phyloP scores from a whole-genome alignment of 1,140 invertebrate species.

The Antheraea mylitta region DNA sequence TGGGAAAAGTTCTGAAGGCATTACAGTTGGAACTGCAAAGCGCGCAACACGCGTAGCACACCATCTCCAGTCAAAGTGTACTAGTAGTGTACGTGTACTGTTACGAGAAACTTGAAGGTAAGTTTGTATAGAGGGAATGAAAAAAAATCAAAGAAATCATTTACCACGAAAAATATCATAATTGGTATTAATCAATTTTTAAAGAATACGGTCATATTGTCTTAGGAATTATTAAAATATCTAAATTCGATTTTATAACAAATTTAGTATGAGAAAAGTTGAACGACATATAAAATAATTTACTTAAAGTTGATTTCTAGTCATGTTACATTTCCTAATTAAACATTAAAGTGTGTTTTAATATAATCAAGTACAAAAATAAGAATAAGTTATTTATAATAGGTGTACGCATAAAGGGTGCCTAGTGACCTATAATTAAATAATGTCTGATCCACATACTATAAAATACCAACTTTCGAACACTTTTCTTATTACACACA shows the following conservation, averaged over 20 bases:
- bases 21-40: conserved; percentile 45
- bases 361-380: conserved; percentile 10
- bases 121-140: conserved; percentile 29
- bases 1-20: conserved; percentile 33
- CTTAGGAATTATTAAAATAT: no score
- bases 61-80: conserved; percentile 32
- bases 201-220: no score
- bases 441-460: conserved; percentile 2
- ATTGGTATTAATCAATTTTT: no score
- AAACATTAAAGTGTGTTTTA: not conserved
- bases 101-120: conserved; percentile 52
- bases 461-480: no score
- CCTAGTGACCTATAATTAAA: conserved; percentile 47
- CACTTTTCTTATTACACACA: no score
- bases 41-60: conserved; percentile 44
- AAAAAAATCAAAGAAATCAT: not conserved
- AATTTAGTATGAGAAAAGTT: no score
- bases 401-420: conserved; percentile 36
- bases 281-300: no score
- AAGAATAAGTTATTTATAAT: conserved; percentile 14
- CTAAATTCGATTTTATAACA: no score
- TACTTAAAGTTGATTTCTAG: no score
- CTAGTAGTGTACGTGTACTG: conserved; percentile 24
- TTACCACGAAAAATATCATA: no score
- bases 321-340: not conserved